phyloP scores from a whole-genome alignment of 2,797 vertebrate genomes.

The Neosilurus hyrtlii region DNA sequence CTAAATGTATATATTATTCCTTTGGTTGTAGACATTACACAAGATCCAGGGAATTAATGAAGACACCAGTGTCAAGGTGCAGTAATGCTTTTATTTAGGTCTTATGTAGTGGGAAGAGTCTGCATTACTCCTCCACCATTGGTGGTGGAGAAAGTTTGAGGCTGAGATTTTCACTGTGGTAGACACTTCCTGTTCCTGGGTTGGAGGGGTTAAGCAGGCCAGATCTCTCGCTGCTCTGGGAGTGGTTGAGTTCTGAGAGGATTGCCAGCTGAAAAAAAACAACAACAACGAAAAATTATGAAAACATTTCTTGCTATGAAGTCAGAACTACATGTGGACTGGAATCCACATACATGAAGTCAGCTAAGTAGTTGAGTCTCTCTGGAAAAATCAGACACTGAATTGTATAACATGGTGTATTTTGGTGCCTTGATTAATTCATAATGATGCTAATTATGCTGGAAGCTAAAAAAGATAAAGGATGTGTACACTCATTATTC shows the following conservation, averaged over 20 bases:
- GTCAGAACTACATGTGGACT: background rate
- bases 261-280: conserved; percentile 80
- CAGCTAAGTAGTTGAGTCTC: background rate
- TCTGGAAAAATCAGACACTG: background rate
- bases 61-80: conserved; percentile 19
- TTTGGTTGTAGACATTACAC: background rate
- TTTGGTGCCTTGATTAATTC: background rate
- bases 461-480: background rate
- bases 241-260: conserved; percentile 81
- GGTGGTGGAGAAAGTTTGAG: conserved; percentile 88
- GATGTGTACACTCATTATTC: background rate
- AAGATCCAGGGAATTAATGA: background rate
- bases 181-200: conserved; percentile 72
- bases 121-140: conserved; percentile 74
- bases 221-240: conserved; percentile 71
- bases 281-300: too few species aligned
- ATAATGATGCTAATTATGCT: background rate
- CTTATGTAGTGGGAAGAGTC: conserved; percentile 35
- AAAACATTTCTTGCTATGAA: background rate
- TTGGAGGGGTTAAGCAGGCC: conserved; percentile 72
- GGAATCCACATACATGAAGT: background rate
- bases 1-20: background rate
- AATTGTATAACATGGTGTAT: background rate
- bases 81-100: conserved; percentile 46
- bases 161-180: conserved; percentile 85